Evolutionary conservation across 2,113 vertebrate genomes (phyloP), one percentile per base, ranked within the genome.

Genomic region (Stomatorhinus ivindoensis): DNA sequence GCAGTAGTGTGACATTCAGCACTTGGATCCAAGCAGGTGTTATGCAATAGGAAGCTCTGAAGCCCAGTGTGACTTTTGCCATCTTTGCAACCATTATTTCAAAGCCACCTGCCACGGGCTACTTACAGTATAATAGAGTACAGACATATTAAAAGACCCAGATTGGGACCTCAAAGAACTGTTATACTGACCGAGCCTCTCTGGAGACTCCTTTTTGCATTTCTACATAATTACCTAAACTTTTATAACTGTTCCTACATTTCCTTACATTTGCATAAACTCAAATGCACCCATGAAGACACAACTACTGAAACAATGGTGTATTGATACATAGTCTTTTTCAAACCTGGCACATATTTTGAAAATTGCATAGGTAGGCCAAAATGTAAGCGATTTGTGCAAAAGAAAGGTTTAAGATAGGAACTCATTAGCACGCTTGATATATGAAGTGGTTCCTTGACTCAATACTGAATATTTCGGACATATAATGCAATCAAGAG

Each of bases 381-480:
- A 76, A 42, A 76, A 76, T 39, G 69, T 39, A 19, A 76, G 31
- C 31, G 39, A 39, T 76, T 19, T 76, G 69, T 73, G n/a, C 69
- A 76, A 39, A 39, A 76, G 4, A 76, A 76, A 76, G 35, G 11
- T 76, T 76, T 42, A 80, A 42, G 73, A 80, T 31, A 31, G n/a
- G 61, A 31, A 13, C 61, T 80, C 73, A 80, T 80, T 80, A 80
- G 15, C 31, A 80, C 17, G 13, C 35, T 42, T 80, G 31, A 80
- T 80, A 80, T 80, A 42, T 80, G 73, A 80, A 80, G 73, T 80
- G 73, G n/a, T 80, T 80, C 73, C 31, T 80, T 80, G 73, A 42
- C 35, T 80, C 35, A 80, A 8, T 80, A 80, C 73, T 80, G 73
- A 80, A 80, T 80, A 80, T 80, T 80, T 80, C 73, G 42, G 35